Evolutionary conservation across 2,797 vertebrate genomes (phyloP).

Genomic region (Neopelma chrysocephalum): DNA sequence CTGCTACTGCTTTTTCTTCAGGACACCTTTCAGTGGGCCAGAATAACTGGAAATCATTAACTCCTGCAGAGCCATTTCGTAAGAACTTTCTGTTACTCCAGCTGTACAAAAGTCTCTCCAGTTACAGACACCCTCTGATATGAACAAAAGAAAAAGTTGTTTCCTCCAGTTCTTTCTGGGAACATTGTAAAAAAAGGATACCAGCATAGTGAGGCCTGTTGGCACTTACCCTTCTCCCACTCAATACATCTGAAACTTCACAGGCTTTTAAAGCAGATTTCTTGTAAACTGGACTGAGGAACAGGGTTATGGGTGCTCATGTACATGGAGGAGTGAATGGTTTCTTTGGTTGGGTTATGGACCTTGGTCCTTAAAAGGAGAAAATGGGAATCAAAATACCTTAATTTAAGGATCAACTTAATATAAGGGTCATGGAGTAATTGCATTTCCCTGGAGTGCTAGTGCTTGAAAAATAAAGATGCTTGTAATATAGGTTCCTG

Average conservation of each 20-base stretch:
- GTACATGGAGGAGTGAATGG: background rate
- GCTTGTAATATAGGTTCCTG: background rate
- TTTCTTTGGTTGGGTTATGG: background rate
- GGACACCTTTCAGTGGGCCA: background rate
- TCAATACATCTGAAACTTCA: background rate
- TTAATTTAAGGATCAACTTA: slow-evolving; percentile 8
- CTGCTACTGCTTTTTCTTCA: background rate
- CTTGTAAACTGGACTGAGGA: background rate
- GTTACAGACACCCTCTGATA: background rate
- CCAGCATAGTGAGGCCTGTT: background rate
- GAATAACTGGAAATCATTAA: background rate
- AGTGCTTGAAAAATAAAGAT: background rate
- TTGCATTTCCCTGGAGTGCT: background rate
- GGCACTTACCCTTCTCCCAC: background rate
- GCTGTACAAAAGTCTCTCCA: background rate
- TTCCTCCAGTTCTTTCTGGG: background rate
- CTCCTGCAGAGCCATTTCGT: background rate
- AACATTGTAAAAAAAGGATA: background rate
- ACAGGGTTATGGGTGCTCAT: background rate
- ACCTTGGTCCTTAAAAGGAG: background rate
- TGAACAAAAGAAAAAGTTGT: background rate
- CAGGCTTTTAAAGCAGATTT: background rate
- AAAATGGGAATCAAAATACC: background rate
- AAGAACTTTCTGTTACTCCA: background rate
- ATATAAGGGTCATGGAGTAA: background rate